phyloP scores from a whole-genome alignment of 2,888 invertebrate species.

The Leucozona laternaria region DNA sequence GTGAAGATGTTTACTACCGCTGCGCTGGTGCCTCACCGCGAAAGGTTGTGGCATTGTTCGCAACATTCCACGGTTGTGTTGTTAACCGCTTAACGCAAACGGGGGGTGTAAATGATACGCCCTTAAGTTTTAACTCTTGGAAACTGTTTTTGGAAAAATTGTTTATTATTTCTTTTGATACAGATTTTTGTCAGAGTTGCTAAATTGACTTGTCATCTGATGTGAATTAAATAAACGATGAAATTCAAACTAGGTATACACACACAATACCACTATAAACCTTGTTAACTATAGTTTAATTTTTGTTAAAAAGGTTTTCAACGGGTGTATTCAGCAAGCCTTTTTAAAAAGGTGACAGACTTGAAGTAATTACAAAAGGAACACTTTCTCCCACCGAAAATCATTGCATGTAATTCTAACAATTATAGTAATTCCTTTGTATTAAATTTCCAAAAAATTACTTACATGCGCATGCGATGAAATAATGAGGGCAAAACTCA shows the following conservation, averaged over 20 bases:
- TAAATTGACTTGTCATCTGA: neutral
- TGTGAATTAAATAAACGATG: neutral
- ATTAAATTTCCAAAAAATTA: conserved; percentile 12
- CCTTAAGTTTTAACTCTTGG: conserved; percentile 54
- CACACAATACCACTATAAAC: too few relatives aligned
- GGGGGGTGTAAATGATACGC: conserved; percentile 73
- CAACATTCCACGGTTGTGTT: conserved; percentile 55
- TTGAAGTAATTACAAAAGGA: neutral
- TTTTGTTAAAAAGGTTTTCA: too few relatives aligned
- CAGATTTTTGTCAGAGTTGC: neutral
- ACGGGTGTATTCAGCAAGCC: neutral
- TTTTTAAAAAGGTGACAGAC: too few relatives aligned
- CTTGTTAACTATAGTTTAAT: too few relatives aligned
- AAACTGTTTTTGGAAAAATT: conserved; percentile 41
- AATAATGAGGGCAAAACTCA: conserved; percentile 46
- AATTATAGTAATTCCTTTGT: conserved; percentile 7
- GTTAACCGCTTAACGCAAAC: conserved; percentile 69
- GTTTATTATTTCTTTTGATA: neutral
- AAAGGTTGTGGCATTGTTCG: conserved; percentile 39
- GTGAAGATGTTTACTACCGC: conserved; percentile 51
- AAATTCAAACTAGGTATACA: too few relatives aligned
- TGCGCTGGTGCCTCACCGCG: neutral
- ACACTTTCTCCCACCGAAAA: conserved; percentile 9
- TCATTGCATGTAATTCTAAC: conserved; percentile 3
- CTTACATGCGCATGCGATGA: neutral